phyloP scores from a whole-genome alignment of 2,113 vertebrate genomes.

The Vidua macroura region DNA sequence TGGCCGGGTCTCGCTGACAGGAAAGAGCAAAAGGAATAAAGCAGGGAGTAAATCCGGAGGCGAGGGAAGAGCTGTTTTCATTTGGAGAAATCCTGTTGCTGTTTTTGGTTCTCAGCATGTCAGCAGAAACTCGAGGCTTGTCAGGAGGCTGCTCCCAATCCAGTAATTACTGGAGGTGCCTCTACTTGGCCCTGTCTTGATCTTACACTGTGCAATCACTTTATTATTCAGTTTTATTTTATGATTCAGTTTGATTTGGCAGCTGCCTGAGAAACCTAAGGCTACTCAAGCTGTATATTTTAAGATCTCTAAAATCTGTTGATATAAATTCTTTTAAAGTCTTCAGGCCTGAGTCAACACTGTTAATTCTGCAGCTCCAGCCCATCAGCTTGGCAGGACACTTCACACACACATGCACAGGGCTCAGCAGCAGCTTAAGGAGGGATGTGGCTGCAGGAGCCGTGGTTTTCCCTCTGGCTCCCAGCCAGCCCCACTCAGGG shows the following conservation, averaged over 20 bases:
- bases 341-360: conserved; percentile 69
- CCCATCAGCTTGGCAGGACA: conserved; percentile 28
- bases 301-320: conserved; percentile 74
- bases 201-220: conserved; percentile 65
- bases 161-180: conserved; percentile 71
- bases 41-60: not conserved
- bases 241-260: conserved; percentile 79
- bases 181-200: conserved; percentile 64
- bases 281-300: conserved; percentile 73
- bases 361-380: conserved; percentile 67
- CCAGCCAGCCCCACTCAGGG: not conserved
- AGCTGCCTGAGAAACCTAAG: conserved; percentile 69
- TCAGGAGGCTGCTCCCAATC: conserved; percentile 62
- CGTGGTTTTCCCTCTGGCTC: not conserved
- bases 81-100: not conserved
- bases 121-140: conserved; percentile 56
- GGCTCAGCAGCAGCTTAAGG: not conserved
- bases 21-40: not conserved
- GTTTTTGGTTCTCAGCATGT: conserved; percentile 4
- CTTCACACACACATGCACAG: not conserved
- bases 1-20: not conserved
- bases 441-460: not conserved
- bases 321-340: conserved; percentile 66
- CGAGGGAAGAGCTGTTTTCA: not conserved
- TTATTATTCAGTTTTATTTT: conserved; percentile 74